Base-by-base conservation (phyloP, 2,888 invertebrate genomes). In the Drosophila kambysellisi region DNA sequence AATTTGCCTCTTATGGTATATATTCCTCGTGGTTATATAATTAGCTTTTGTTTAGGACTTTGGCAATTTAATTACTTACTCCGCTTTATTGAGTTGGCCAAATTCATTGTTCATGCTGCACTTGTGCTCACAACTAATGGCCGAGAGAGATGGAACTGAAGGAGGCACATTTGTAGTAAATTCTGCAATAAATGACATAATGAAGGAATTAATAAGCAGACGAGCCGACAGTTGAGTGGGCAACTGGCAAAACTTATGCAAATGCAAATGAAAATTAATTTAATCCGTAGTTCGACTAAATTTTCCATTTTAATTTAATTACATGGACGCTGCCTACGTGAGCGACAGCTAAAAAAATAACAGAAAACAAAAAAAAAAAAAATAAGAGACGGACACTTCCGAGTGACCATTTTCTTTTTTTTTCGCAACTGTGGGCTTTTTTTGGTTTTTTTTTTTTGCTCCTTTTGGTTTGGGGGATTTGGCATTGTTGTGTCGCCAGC, bases 221-320 rank as follows among this genome's bases (percentile, higher is more conserved):
- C 74, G 46, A 71, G 58, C 33, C 57, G 56, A 54, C 53, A 60
- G 52, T 39, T 67, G 52, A 54, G 51, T 39, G 39, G 68, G 74
- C 73, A 72, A 75, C 76, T 41, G 75, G 62, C 56, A 60, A 77
- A 92, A 90, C 92, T 90, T 91, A 92, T 93, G 92, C 92, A 92
- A 92, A 92, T 92, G 92, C 92, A 93, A 92, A 93, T 93, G 92
- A 91, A 92, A 92, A 92, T 93, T 92, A 92, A 93, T 92, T 92
- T 92, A 93, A 92, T 92, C 92, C 92, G 83, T 91, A 91, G 91
- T 91, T 91, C 85, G 87, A 87, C 85, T 89, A 87, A 91, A 92
- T 92, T 93, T 92, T 92, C 91, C 91, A 92, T 92, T 92, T 92
- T 92, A 92, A 92, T 92, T 92, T 92, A 92, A 92, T 92, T 92